Evolutionary conservation across 2,113 vertebrate species (phyloP).

Genomic region (Dromaius novaehollandiae): DNA sequence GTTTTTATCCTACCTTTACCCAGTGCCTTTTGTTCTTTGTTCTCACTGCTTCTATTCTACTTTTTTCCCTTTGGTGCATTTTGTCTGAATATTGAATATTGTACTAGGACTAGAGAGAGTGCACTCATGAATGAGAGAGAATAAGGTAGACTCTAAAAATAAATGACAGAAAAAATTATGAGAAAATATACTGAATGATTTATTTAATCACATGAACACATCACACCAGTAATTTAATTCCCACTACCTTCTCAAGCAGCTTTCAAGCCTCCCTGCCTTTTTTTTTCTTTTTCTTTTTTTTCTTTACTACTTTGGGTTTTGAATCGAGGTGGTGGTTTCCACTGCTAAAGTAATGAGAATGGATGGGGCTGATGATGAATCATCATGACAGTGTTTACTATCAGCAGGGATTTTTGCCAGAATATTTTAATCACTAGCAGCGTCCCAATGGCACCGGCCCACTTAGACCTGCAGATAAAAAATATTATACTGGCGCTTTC

Average conservation of each 20-base stretch:
- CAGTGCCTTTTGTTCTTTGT: background rate
- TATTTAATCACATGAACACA: background rate
- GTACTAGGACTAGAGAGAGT: background rate
- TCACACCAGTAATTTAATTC: background rate
- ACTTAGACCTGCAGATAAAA: slow-evolving; percentile 24
- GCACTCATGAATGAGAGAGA: background rate
- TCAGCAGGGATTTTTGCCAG: background rate
- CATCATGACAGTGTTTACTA: background rate
- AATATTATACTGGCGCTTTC: background rate
- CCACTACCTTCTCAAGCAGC: background rate
- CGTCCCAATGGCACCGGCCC: slow-evolving; percentile 15
- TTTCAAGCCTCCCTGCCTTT: background rate
- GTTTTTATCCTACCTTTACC: background rate
- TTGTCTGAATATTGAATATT: background rate
- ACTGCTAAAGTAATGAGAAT: slow-evolving; percentile 23
- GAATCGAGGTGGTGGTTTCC: background rate
- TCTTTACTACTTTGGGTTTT: background rate
- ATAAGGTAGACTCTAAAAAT: background rate
- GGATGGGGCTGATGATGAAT: slow-evolving; percentile 7
- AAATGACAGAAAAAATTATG: background rate
- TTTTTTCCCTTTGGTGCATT: background rate
- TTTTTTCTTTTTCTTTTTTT: background rate
- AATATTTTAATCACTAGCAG: background rate
- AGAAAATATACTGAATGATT: background rate
- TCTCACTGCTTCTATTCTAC: background rate